phyloP scores from a whole-genome alignment of 2,113 vertebrate species.

The Serinus canaria region DNA sequence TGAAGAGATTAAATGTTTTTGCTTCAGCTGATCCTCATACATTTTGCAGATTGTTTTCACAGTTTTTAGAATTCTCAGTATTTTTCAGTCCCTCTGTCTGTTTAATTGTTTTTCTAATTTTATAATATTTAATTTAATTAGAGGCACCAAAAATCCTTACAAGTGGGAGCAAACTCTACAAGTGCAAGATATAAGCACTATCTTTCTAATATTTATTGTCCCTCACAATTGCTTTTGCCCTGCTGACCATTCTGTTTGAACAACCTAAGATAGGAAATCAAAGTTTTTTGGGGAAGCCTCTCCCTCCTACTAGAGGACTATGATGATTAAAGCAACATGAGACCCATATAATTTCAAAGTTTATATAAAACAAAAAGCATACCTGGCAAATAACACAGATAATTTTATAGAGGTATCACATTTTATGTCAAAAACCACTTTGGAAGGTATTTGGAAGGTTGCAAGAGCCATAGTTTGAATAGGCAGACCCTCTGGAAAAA shows the following conservation, averaged over 20 bases:
- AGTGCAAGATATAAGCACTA: background rate
- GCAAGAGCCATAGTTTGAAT: background rate
- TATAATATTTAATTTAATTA: background rate
- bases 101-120: background rate
- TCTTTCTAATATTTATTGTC: background rate
- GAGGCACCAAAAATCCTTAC: background rate
- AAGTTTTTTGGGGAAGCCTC: background rate
- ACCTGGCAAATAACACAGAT: background rate
- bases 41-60: conserved; percentile 8
- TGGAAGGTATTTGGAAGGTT: background rate
- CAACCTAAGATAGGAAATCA: background rate
- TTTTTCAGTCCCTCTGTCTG: background rate
- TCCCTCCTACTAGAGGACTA: background rate
- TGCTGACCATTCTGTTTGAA: background rate
- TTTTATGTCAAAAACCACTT: background rate
- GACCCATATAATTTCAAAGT: background rate
- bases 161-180: background rate
- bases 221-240: background rate
- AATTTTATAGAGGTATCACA: background rate
- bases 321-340: background rate
- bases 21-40: background rate
- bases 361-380: background rate
- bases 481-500: background rate
- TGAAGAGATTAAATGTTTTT: conserved; percentile 47
- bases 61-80: background rate